A percentile compares a stretch with the other conserved stretches of the same genome.
Evolutionary conservation across 2,113 vertebrate species (phyloP).

Genomic region (Elanoides forficatus): DNA sequence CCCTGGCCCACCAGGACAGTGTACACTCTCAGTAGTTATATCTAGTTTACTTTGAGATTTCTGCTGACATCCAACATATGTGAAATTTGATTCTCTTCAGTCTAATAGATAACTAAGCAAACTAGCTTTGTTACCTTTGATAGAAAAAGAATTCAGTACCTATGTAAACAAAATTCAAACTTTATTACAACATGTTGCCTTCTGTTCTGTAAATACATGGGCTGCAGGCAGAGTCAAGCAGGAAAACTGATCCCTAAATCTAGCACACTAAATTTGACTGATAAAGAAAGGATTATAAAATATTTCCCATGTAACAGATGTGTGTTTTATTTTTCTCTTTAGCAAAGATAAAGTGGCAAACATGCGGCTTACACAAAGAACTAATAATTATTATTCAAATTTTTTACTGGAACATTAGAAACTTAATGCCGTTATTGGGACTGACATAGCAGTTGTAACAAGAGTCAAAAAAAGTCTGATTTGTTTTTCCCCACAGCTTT

Average conservation of each 20-base stretch:
- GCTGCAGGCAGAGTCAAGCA: neutral
- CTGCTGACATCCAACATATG: neutral
- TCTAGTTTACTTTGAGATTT: neutral
- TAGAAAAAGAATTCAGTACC: no score
- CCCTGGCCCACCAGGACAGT: neutral
- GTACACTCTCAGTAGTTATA: neutral
- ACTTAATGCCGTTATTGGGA: neutral
- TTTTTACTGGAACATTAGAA: neutral
- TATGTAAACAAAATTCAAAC: no score
- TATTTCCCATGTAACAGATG: neutral
- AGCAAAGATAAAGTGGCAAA: neutral
- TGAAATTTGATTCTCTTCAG: neutral
- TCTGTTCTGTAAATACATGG: neutral
- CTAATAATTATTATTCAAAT: neutral
- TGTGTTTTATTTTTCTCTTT: neutral
- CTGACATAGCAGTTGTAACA: neutral
- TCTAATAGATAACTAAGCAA: neutral
- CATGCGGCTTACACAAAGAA: fast-evolving
- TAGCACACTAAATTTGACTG: neutral
- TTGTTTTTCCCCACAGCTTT: neutral
- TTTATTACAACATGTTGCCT: fast-evolving
- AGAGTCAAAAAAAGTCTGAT: neutral
- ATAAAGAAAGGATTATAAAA: neutral
- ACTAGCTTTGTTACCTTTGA: neutral
- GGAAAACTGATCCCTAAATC: neutral